These are phyloP conservation scores for Cantharis rufa DNA, from an alignment of 2,888 invertebrate species.

Conservation along the genomic window DNA sequence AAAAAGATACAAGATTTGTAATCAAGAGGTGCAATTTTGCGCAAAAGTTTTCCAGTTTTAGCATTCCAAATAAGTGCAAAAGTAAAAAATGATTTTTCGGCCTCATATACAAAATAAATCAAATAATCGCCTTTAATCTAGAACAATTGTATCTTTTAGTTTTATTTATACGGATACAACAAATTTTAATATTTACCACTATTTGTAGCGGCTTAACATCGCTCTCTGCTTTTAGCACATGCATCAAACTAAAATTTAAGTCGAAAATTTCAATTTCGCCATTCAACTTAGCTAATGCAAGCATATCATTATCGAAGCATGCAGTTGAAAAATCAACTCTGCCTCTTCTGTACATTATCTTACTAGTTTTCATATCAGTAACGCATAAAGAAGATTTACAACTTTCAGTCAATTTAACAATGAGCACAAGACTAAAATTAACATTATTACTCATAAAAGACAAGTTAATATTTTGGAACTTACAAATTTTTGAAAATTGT, in stretches of 20 bases:
- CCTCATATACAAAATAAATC: not conserved
- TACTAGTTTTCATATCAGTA: not conserved
- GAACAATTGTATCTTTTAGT: not conserved
- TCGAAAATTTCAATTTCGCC: not conserved
- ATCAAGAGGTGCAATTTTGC: not conserved
- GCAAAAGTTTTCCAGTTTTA: not conserved
- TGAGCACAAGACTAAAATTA: too few relatives aligned
- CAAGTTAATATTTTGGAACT: not conserved
- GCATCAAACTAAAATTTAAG: not conserved
- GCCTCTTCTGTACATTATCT: not conserved
- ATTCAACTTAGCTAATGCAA: not conserved
- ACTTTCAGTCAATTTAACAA: not conserved
- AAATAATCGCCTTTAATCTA: not conserved
- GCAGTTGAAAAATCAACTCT: not conserved
- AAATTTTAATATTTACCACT: not conserved
- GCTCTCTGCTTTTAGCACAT: not conserved
- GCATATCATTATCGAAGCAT: not conserved
- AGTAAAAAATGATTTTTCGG: not conserved
- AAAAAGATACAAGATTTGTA: not conserved
- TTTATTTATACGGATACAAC: not conserved
- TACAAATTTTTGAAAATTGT: not conserved
- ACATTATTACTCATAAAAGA: not conserved
- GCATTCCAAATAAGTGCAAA: not conserved
- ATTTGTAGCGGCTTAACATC: not conserved
- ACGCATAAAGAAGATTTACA: fast-evolving